phyloP scores from a whole-genome alignment of 2,888 invertebrate genomes.

The Druceiella hillmani region DNA sequence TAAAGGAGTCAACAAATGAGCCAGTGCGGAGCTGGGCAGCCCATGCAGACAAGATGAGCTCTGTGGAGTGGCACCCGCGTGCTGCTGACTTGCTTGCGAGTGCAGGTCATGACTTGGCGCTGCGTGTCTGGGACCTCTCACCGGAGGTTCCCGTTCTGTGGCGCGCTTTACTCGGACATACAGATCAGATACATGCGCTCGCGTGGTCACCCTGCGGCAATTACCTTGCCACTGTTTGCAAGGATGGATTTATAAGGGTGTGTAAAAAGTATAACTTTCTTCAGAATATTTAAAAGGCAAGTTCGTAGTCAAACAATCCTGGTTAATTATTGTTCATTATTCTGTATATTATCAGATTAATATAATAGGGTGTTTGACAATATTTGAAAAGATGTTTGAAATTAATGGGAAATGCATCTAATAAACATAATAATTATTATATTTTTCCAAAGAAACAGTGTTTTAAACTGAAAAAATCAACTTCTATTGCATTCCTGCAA shows the following conservation, averaged over 20 bases:
- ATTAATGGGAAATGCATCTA: too few species aligned
- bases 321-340: too few species aligned
- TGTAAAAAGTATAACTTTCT: conserved; percentile 19
- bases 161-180: conserved; percentile 67
- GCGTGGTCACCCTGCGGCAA: conserved; percentile 93
- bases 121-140: conserved; percentile 71
- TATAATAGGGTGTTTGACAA: too few species aligned
- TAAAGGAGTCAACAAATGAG: conserved; percentile 73
- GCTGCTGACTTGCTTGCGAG: conserved; percentile 82
- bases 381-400: too few species aligned
- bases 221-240: conserved; percentile 81
- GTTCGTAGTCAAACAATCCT: background rate
- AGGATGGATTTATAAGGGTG: conserved; percentile 74
- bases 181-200: conserved; percentile 85
- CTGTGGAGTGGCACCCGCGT: conserved; percentile 82
- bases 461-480: too few species aligned
- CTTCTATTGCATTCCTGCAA: too few species aligned
- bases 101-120: conserved; percentile 83
- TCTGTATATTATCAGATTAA: too few species aligned
- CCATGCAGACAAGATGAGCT: conserved; percentile 85
- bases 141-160: conserved; percentile 32
- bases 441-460: too few species aligned
- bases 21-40: conserved; percentile 62
- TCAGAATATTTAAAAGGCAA: background rate
- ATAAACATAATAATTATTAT: too few species aligned